These are phyloP conservation scores for Candoia aspera DNA, from an alignment of 2,113 vertebrate genomes.

Conservation along the genomic window DNA sequence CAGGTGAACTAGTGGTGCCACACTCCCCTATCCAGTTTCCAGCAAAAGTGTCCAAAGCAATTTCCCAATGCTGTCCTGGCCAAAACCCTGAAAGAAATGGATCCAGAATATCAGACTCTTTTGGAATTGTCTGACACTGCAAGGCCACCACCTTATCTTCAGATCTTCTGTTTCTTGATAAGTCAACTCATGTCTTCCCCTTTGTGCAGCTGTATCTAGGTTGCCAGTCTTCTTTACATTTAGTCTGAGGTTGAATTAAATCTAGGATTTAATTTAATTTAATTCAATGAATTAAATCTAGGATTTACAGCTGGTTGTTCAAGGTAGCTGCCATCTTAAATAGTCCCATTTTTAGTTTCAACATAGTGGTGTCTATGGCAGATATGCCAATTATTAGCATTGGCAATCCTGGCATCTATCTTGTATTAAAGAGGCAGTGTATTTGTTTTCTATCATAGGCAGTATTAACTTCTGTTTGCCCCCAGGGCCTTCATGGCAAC, in stretches of 20 bases:
- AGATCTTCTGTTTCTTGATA: background rate
- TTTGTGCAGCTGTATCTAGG: conserved; percentile 2
- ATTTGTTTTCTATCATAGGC: background rate
- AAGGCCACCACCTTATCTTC: background rate
- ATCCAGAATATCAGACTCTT: no score
- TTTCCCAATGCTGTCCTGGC: no score
- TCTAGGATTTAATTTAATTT: no score
- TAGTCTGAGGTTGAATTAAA: no score
- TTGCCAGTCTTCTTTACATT: background rate
- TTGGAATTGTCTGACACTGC: no score
- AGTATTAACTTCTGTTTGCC: background rate
- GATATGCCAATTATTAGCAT: conserved; percentile 3
- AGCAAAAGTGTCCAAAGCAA: no score
- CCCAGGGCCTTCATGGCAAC: background rate
- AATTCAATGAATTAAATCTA: no score
- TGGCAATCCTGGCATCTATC: background rate
- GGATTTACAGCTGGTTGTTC: conserved; percentile 4
- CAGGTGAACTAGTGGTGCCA: no score
- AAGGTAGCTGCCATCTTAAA: background rate
- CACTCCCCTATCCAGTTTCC: no score
- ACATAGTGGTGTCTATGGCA: background rate
- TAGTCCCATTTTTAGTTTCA: conserved; percentile 15
- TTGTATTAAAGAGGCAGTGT: background rate
- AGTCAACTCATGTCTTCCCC: background rate
- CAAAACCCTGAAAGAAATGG: no score